Evolutionary conservation across 1,140 invertebrate species (phyloP).

Genomic region (Pogonomyrmex californicus): DNA sequence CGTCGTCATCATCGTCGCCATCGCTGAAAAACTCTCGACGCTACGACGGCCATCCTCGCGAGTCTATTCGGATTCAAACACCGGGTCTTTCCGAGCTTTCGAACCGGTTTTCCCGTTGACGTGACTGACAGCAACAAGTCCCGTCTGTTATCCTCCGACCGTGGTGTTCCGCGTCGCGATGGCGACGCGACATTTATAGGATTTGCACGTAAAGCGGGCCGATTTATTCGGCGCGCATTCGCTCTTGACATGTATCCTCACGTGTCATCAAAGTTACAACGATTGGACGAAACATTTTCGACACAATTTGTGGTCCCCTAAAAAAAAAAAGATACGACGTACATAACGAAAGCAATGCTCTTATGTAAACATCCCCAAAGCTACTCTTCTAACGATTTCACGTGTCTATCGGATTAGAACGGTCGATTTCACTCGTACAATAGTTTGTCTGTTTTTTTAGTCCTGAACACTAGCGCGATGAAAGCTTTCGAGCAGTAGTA

Average conservation of each 20-base stretch:
- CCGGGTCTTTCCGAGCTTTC: background rate
- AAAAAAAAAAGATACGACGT: background rate
- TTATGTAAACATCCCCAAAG: background rate
- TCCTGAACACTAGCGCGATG: background rate
- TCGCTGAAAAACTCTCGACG: constrained; percentile 8
- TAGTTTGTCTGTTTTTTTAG: constrained; percentile 40
- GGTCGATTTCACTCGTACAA: constrained; percentile 34
- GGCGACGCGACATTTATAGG: constrained; percentile 15
- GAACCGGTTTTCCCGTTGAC: constrained; percentile 54
- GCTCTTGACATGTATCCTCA: background rate
- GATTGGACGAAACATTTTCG: background rate
- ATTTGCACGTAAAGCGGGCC: background rate
- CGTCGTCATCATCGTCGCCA: constrained; percentile 23
- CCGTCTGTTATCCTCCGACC: constrained; percentile 30
- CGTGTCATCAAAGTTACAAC: background rate
- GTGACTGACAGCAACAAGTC: constrained; percentile 58
- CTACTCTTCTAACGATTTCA: constrained; percentile 16
- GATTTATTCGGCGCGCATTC: constrained; percentile 15
- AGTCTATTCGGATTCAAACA: constrained; percentile 14
- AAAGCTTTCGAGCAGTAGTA: background rate
- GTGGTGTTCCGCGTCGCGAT: background rate
- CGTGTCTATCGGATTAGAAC: background rate
- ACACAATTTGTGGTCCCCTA: background rate
- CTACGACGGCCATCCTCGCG: constrained; percentile 14
- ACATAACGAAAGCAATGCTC: background rate